Evolutionary conservation across 2,113 vertebrate genomes (phyloP).

Genomic region (Hucho hucho): DNA sequence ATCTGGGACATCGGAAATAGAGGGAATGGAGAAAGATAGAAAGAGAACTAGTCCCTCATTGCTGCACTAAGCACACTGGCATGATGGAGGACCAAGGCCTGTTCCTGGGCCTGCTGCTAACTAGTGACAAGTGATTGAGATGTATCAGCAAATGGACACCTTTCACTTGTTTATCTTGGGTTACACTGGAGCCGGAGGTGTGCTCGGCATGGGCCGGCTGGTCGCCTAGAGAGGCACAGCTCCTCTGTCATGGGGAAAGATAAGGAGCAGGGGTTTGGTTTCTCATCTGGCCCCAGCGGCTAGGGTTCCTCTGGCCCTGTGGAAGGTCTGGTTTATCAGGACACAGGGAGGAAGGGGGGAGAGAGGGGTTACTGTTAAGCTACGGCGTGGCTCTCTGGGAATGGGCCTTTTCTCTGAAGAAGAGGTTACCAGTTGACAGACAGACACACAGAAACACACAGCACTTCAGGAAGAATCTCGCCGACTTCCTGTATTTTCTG

Average conservation of each 20-base stretch:
- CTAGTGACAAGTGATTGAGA: conserved; percentile 36
- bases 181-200: conserved; percentile 38
- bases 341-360: background rate
- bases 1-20: background rate
- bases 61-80: no score
- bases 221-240: conserved; percentile 7
- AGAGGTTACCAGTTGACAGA: background rate
- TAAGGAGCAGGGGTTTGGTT: conserved; percentile 44
- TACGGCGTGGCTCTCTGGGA: background rate
- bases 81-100: no score
- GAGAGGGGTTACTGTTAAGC: background rate
- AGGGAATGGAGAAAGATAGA: background rate
- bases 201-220: background rate
- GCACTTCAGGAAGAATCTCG: conserved; percentile 15
- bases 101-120: conserved; percentile 29
- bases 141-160: conserved; percentile 55
- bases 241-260: conserved; percentile 33
- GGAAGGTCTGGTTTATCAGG: conserved; percentile 7
- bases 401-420: background rate
- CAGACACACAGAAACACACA: background rate
- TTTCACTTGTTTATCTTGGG: conserved; percentile 58
- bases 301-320: background rate
- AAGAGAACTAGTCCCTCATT: background rate
- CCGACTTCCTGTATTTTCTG: conserved; percentile 49
- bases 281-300: conserved; percentile 36